Percentiles rank a stretch among this genome's conserved stretches.
Evolutionary conservation across 2,888 invertebrate genomes (phyloP).

Genomic region (Eupithecia subfuscata): DNA sequence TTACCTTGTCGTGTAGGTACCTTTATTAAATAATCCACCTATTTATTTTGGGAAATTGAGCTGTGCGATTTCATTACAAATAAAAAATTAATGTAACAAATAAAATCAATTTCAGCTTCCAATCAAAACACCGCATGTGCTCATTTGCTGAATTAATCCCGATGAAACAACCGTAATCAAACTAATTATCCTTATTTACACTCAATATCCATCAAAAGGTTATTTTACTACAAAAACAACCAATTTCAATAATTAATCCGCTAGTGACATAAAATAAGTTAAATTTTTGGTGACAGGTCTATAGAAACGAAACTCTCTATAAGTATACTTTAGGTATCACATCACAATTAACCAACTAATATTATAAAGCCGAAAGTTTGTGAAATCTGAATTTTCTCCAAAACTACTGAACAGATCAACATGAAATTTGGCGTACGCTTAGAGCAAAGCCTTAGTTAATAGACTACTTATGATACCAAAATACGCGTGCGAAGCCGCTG

Average conservation of each 20-base stretch:
- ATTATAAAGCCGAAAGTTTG: too few relatives aligned
- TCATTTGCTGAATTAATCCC: background rate
- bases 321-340: too few relatives aligned
- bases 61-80: background rate
- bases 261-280: slow-evolving; percentile 50
- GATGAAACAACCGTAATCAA: slow-evolving; percentile 21
- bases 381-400: too few relatives aligned
- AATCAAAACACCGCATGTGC: background rate
- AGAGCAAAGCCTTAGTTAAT: too few relatives aligned
- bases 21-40: background rate
- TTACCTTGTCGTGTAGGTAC: too few relatives aligned
- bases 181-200: slow-evolving; percentile 31
- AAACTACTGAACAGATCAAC: too few relatives aligned
- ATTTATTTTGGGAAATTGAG: background rate
- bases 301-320: slow-evolving; percentile 20
- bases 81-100: background rate
- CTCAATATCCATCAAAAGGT: slow-evolving; percentile 35
- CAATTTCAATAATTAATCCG: slow-evolving; percentile 75
- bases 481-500: too few relatives aligned
- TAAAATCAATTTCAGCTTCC: background rate
- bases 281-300: background rate
- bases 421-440: too few relatives aligned
- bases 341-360: too few relatives aligned
- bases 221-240: slow-evolving; percentile 55
- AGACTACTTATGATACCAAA: too few relatives aligned